Evolutionary conservation across 1,140 invertebrate species (phyloP), one percentile per base, ranked within the genome.

Genomic region (Cepaea nemoralis): DNA sequence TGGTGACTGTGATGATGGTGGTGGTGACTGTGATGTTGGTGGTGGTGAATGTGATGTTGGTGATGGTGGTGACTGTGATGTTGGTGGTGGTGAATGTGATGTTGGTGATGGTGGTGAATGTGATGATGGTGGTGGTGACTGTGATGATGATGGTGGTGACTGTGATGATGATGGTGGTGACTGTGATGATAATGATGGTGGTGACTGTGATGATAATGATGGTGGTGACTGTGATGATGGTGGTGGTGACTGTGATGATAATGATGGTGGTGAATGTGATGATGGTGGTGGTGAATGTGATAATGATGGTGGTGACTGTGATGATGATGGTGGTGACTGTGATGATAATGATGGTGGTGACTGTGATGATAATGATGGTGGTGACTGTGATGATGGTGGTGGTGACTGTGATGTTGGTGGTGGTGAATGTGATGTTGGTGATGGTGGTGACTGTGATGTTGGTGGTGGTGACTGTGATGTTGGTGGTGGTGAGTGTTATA

Each of bases 311-410:
- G 69, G 16, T 71, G 33, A 39, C n/a, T 5, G 40, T 40, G 24
- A 71, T 40, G 69, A 39, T 71, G 69, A 10, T 71, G 37, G 40
- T 71, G 69, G 22, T 39, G 69, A 71, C 24, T 2, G 31, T 40
- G 24, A 55, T 55, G 50, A 19, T 22, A 24, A 55, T 55, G 50
- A 1, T 39, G 31, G 22, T 39, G 69, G 40, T 39, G 37, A 71
- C 40, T 14, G 40, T 40, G 16, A 63, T 63, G 27, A 63, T 5
- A 16, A 63, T 31, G n/a, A 16, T 63, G 59, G 33, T 31, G n/a
- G 16, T 5, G 59, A 31, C 22, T 2, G 10, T 63, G 59, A 63
- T 63, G 22, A 6, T 16, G 27, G 24, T 31, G n/a, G 22, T 31
- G 59, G 33, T 31, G 6, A 31, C 33, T 12, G 24, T n/a, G 2